Percentiles rank a stretch among this genome's conserved stretches.
These are phyloP conservation scores for Rhinichthys osculus DNA, from an alignment of 2,797 vertebrate species.

Conservation along the genomic window DNA sequence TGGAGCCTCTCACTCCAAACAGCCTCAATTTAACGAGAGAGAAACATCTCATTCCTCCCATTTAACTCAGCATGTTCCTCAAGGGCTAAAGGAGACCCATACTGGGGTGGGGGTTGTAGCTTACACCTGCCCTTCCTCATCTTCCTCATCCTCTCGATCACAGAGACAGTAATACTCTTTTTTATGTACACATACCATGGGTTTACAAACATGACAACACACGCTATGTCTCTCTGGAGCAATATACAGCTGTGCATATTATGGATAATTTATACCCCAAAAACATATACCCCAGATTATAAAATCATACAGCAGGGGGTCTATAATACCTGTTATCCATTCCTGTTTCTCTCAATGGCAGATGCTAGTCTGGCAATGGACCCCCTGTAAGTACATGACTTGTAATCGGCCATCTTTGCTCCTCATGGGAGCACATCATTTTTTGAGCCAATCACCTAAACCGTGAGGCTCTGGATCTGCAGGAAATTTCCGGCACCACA, in stretches of 20 bases:
- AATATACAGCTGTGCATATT: slow-evolving; percentile 27
- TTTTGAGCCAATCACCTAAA: background rate
- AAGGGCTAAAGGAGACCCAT: slow-evolving; percentile 22
- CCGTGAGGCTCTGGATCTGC: background rate
- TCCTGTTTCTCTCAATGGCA: background rate
- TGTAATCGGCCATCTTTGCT: background rate
- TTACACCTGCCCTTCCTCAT: slow-evolving; percentile 33
- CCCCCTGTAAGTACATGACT: slow-evolving; percentile 10
- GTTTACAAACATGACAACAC: slow-evolving; percentile 5
- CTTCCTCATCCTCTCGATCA: slow-evolving; percentile 35
- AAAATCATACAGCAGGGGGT: slow-evolving; percentile 14
- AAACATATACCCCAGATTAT: background rate
- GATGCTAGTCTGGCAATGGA: background rate
- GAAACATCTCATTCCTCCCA: slow-evolving; percentile 47
- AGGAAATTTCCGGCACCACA: background rate
- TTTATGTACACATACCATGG: background rate
- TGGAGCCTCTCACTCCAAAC: slow-evolving; percentile 72
- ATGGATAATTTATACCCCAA: slow-evolving; percentile 10
- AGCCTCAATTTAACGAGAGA: slow-evolving; percentile 58
- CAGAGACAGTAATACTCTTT: slow-evolving; percentile 31
- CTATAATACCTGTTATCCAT: slow-evolving; percentile 17
- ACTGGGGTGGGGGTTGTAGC: slow-evolving; percentile 4
- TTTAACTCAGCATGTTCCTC: slow-evolving; percentile 40
- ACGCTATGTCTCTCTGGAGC: background rate
- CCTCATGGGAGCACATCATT: background rate